phyloP scores from a whole-genome alignment of 2,113 vertebrate species.

The Cinclus mexicanus region DNA sequence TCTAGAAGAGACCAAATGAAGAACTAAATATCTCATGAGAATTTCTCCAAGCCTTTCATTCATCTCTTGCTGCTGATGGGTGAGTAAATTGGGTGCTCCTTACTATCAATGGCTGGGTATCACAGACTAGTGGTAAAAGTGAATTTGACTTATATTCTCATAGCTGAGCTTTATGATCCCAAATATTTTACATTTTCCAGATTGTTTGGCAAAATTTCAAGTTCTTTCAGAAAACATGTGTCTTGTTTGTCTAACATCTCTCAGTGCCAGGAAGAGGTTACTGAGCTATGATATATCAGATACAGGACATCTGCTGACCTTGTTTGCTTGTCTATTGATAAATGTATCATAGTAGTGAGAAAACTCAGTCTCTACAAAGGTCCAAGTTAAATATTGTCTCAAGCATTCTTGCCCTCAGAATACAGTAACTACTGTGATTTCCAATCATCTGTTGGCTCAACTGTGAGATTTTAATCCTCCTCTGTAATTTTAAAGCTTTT shows the following conservation, averaged over 20 bases:
- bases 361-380: not conserved
- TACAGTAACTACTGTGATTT: not conserved
- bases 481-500: slow-evolving; percentile 46
- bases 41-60: not conserved
- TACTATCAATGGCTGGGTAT: not conserved
- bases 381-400: not conserved
- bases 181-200: not conserved
- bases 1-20: not conserved
- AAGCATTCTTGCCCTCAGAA: not conserved
- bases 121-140: not conserved
- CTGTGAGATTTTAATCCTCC: slow-evolving; percentile 28
- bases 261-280: not conserved
- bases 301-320: not conserved
- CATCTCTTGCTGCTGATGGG: not conserved
- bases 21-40: not conserved
- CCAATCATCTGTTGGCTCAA: not conserved
- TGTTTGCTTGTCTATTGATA: not conserved
- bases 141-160: not conserved
- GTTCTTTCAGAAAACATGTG: not conserved
- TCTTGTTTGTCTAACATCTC: not conserved
- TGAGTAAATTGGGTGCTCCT: not conserved
- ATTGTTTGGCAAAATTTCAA: not conserved
- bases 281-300: not conserved
- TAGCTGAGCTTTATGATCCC: not conserved
- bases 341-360: not conserved